phyloP scores from a whole-genome alignment of 2,888 invertebrate genomes.

The Torymus aiolomorphi region DNA sequence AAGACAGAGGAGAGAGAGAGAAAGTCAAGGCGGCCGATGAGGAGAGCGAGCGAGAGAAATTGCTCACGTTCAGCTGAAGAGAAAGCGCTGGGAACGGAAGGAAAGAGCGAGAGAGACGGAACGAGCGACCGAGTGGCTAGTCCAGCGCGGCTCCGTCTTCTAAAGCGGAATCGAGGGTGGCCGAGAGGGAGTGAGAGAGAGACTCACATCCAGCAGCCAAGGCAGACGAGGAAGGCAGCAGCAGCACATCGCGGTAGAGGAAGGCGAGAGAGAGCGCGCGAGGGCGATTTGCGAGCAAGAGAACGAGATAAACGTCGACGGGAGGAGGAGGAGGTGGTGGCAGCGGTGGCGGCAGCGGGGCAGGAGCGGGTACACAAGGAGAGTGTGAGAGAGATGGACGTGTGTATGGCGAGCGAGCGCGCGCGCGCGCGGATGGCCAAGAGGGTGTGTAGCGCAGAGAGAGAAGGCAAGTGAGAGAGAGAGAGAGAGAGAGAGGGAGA shows the following conservation, averaged over 20 bases:
- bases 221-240: constrained; percentile 33
- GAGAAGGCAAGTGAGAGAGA: constrained; percentile 43
- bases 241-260: background rate
- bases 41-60: constrained; percentile 49
- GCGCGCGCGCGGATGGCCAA: too few relatives aligned
- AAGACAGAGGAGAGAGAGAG: constrained; percentile 17
- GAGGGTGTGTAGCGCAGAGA: constrained; percentile 33
- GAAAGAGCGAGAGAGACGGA: constrained; percentile 27
- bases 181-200: constrained; percentile 38
- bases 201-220: constrained; percentile 13
- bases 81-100: constrained; percentile 37
- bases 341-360: constrained; percentile 26
- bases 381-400: constrained; percentile 32
- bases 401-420: constrained; percentile 22
- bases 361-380: constrained; percentile 13
- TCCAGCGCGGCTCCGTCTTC: constrained; percentile 38
- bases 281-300: constrained; percentile 44
- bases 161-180: constrained; percentile 40
- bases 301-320: constrained; percentile 39
- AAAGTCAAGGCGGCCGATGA: background rate
- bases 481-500: constrained; percentile 53
- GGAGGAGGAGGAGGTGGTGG: constrained; percentile 8
- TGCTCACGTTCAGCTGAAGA: constrained; percentile 39
- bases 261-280: constrained; percentile 50
- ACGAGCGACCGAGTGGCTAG: constrained; percentile 36